A percentile compares a stretch with the other conserved stretches of the same genome.
Conservation (phyloP, 2,113 vertebrate species). For the Leptosomus discolor region DNA sequence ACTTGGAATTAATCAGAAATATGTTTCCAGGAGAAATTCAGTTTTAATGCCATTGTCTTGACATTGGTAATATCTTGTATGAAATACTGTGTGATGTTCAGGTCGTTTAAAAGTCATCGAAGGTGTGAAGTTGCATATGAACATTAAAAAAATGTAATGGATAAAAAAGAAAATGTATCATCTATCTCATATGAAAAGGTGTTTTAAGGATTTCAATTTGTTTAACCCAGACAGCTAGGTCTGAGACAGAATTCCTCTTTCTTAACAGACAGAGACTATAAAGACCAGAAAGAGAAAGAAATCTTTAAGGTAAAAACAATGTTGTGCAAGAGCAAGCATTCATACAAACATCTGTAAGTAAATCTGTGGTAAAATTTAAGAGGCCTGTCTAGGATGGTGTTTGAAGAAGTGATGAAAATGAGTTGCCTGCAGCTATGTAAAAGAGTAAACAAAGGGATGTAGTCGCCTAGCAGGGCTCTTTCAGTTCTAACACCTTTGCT, state of each 20-base stretch:
- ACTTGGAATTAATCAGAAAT: constrained; percentile 26
- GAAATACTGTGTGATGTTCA: neutral
- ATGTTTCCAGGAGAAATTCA: neutral
- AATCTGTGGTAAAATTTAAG: neutral
- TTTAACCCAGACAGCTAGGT: neutral
- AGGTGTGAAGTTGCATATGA: neutral
- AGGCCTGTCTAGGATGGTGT: neutral
- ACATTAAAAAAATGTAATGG: neutral
- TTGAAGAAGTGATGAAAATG: neutral
- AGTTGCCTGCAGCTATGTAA: neutral
- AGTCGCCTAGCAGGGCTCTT: neutral
- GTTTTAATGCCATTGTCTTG: neutral
- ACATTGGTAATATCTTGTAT: neutral
- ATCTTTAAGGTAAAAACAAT: neutral
- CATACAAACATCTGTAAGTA: neutral
- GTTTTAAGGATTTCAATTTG: neutral
- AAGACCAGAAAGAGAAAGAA: neutral
- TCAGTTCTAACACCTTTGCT: neutral
- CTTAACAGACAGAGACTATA: neutral
- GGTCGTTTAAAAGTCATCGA: neutral
- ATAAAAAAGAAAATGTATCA: neutral
- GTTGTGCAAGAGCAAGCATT: neutral
- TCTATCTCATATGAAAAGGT: neutral
- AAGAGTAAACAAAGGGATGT: neutral
- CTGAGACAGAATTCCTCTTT: neutral